Evolutionary conservation across 2,888 invertebrate genomes (phyloP).

Genomic region (Epistrophe eligans): DNA sequence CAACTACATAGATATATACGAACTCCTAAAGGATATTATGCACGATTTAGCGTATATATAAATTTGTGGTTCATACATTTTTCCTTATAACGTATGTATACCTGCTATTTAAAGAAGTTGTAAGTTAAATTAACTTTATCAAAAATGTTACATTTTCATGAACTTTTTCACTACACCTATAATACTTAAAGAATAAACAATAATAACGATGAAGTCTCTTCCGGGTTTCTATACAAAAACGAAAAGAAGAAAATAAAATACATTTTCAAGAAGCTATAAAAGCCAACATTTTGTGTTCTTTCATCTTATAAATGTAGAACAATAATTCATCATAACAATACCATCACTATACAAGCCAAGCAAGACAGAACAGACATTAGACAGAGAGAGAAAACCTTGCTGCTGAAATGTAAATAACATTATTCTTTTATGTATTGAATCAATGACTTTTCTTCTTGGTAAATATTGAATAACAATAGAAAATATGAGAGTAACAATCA

Average conservation of each 20-base stretch:
- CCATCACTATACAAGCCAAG: neutral
- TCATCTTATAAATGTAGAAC: neutral
- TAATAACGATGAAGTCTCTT: neutral
- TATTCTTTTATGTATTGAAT: slow-evolving; percentile 35
- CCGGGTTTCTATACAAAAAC: neutral
- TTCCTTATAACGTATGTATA: neutral
- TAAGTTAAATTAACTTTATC: neutral
- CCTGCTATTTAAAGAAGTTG: neutral
- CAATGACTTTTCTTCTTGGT: slow-evolving; percentile 26
- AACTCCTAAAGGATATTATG: slow-evolving; percentile 2
- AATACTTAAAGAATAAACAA: neutral
- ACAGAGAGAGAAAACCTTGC: neutral
- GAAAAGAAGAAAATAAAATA: neutral
- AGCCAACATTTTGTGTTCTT: neutral
- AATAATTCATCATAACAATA: slow-evolving; percentile 13
- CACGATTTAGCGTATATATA: slow-evolving; percentile 15
- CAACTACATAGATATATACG: too few species aligned
- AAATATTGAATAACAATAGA: slow-evolving; percentile 52
- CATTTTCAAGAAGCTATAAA: neutral
- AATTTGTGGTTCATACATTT: neutral
- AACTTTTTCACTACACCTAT: neutral
- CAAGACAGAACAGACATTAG: too few species aligned
- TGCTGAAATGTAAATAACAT: slow-evolving; percentile 27
- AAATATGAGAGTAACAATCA: slow-evolving; percentile 48
- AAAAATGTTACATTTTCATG: neutral